A percentile compares a stretch with the other conserved stretches of the same genome.
phyloP scores from a whole-genome alignment of 2,888 invertebrate species.

The Prostheceraeus crozeri region DNA sequence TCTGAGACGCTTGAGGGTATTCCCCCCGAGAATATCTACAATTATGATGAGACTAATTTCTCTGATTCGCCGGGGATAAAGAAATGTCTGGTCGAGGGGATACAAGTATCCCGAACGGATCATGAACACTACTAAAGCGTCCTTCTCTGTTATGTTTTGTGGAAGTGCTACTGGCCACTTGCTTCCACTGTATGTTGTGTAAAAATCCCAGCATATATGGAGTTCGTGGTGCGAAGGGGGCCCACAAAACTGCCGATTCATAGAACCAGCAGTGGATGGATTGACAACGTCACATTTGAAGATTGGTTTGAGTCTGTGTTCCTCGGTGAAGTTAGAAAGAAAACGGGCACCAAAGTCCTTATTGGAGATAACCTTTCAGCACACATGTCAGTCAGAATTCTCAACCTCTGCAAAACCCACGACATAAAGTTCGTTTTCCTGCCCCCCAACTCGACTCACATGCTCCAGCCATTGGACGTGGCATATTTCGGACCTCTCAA shows the following conservation, averaged over 20 bases:
- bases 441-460: constrained; percentile 42
- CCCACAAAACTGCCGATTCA: not conserved
- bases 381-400: not conserved
- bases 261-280: constrained; percentile 1
- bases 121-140: not conserved
- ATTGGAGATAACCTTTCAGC: constrained; percentile 20
- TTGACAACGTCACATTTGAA: constrained; percentile 13
- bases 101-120: too few relatives aligned
- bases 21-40: too few relatives aligned
- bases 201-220: not conserved
- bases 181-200: constrained; percentile 13
- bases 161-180: constrained; percentile 2
- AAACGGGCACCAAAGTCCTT: not conserved
- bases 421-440: constrained; percentile 34
- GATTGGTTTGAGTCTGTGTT: not conserved
- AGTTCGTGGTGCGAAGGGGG: constrained; percentile 10
- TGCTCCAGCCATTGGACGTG: constrained; percentile 42
- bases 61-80: too few relatives aligned
- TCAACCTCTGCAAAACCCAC: not conserved
- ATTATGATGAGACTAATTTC: too few relatives aligned
- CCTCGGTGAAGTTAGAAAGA: not conserved
- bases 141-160: constrained; percentile 18
- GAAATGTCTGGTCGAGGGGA: too few relatives aligned
- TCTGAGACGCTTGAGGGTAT: too few relatives aligned
- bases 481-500: constrained; percentile 41